phyloP scores from a whole-genome alignment of 1,140 invertebrate genomes.

The Heliconius congener region DNA sequence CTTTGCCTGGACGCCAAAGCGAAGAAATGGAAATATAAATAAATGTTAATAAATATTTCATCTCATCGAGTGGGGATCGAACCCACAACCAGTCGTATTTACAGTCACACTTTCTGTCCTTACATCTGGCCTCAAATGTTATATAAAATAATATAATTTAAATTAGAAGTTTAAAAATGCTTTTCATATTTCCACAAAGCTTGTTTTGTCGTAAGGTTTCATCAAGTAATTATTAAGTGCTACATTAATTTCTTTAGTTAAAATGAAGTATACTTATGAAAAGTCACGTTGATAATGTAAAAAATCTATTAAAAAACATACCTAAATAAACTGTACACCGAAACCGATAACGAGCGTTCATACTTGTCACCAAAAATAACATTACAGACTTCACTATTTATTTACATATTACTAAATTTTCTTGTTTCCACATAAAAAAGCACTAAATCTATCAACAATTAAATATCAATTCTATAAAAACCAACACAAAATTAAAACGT shows the following conservation, averaged over 20 bases:
- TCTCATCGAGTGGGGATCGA: no score
- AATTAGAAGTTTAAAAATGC: no score
- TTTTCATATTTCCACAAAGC: no score
- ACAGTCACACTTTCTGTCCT: no score
- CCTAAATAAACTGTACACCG: constrained; percentile 28
- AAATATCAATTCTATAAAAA: background rate
- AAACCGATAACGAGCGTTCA: constrained; percentile 34
- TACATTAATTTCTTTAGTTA: background rate
- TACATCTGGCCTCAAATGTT: no score
- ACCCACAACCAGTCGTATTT: no score
- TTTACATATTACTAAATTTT: background rate
- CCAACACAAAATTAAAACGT: background rate
- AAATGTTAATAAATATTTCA: no score
- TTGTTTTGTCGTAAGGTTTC: no score
- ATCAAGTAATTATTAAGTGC: background rate
- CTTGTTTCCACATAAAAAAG: background rate
- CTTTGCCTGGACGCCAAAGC: no score
- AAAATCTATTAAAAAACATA: constrained; percentile 5
- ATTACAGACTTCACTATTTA: background rate
- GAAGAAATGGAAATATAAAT: no score
- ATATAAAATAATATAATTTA: no score
- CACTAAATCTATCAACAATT: background rate
- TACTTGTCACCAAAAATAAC: constrained; percentile 35
- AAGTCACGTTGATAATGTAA: background rate
- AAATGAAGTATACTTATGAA: background rate